Conservation (phyloP, 2,797 vertebrate species). For the Acanthurus tractus region DNA sequence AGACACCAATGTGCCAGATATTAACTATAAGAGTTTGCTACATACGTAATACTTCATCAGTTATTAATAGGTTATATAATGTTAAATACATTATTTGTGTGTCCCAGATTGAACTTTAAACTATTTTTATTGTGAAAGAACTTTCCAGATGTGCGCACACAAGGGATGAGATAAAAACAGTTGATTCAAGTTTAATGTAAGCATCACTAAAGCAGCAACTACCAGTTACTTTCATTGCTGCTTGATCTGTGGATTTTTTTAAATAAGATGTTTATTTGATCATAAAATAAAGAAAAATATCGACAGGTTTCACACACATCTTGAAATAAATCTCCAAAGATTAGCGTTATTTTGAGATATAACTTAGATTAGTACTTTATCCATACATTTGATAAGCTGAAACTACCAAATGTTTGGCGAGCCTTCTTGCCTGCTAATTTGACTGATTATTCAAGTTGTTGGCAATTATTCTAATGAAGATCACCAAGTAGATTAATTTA, state of each 20-base stretch:
- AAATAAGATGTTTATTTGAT: not conserved
- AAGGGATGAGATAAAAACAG: constrained; percentile 20
- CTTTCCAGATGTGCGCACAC: constrained; percentile 36
- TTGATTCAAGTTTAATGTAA: constrained; percentile 43
- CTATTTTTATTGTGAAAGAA: constrained; percentile 17
- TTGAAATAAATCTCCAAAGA: not conserved
- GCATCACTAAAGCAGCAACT: not conserved
- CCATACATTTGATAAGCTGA: not conserved
- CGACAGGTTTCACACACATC: not conserved
- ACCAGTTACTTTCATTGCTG: not conserved
- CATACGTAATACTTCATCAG: not conserved
- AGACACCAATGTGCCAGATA: not conserved
- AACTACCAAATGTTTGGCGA: not conserved
- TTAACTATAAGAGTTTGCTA: not conserved
- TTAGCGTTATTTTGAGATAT: not conserved
- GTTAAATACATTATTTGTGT: not conserved
- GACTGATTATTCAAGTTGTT: not conserved
- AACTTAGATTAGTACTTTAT: not conserved
- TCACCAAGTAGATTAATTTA: not conserved
- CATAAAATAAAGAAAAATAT: not conserved
- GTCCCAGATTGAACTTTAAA: constrained; percentile 3
- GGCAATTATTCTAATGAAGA: not conserved
- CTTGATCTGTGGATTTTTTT: not conserved
- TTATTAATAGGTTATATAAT: constrained; percentile 2
- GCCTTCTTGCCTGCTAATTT: not conserved